Evolutionary conservation across 1,140 invertebrate species (phyloP).

Genomic region (Steinernema khuongi): DNA sequence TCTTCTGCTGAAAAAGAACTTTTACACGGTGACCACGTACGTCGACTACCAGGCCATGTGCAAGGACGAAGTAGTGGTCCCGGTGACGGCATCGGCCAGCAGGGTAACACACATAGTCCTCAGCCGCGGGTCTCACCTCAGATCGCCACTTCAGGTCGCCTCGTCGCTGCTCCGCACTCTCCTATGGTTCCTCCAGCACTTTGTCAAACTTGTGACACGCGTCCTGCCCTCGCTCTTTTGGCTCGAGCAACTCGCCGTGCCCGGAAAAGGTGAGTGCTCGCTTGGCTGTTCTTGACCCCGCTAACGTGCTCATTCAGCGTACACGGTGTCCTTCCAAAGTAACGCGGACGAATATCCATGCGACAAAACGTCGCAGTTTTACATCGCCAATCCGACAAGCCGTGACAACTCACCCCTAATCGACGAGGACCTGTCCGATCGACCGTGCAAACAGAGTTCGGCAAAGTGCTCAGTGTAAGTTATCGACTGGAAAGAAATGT

Average conservation of each 20-base stretch:
- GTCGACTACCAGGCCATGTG: constrained; percentile 19
- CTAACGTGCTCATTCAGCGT: constrained; percentile 27
- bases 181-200: not conserved
- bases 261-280: constrained; percentile 17
- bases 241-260: constrained; percentile 22
- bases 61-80: constrained; percentile 24
- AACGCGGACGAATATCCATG: constrained; percentile 32
- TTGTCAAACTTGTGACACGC: constrained; percentile 35
- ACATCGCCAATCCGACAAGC: constrained; percentile 41
- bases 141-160: not conserved
- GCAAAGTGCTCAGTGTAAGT: constrained; percentile 55
- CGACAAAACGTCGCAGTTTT: constrained; percentile 37
- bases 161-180: not conserved
- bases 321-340: constrained; percentile 41
- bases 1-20: constrained; percentile 48
- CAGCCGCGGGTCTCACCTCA: not conserved
- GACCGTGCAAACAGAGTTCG: constrained; percentile 51
- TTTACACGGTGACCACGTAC: constrained; percentile 47
- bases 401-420: constrained; percentile 34
- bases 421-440: constrained; percentile 39
- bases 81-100: constrained; percentile 14
- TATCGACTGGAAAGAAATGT: constrained; percentile 19
- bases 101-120: not conserved
- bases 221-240: constrained; percentile 33
- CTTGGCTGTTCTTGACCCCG: not conserved